A percentile compares a stretch with the other conserved stretches of the same genome.
These are phyloP conservation scores for Dendrocincla tyrannina DNA, from an alignment of 2,797 vertebrate genomes.

Conservation along the genomic window DNA sequence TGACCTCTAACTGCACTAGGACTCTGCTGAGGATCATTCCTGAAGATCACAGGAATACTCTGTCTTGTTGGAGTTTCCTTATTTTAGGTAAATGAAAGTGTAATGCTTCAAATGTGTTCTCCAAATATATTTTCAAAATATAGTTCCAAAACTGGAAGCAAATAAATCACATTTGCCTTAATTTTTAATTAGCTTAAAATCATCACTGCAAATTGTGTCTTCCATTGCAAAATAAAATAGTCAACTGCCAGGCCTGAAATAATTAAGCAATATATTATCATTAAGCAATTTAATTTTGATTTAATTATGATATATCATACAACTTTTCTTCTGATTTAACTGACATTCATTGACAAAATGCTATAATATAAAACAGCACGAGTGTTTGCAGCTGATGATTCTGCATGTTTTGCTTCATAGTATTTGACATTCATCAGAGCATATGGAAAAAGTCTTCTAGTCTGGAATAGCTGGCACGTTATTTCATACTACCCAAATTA, in stretches of 20 bases:
- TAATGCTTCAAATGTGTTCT: not conserved
- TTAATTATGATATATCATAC: constrained; percentile 44
- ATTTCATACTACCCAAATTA: not conserved
- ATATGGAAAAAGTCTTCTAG: constrained; percentile 14
- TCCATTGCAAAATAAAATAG: constrained; percentile 40
- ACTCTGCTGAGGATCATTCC: not conserved
- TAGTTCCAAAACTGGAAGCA: constrained; percentile 30
- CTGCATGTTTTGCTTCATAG: constrained; percentile 7
- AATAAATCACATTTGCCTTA: constrained; percentile 67
- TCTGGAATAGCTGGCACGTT: constrained; percentile 5
- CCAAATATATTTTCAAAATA: constrained; percentile 42
- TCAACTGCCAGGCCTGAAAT: constrained; percentile 49
- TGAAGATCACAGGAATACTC: not conserved
- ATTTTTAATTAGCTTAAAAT: constrained; percentile 70
- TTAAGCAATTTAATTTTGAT: constrained; percentile 57
- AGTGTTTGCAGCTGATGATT: constrained; percentile 2
- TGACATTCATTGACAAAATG: constrained; percentile 59
- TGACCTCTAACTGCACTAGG: not conserved
- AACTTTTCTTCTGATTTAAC: constrained; percentile 55
- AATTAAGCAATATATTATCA: constrained; percentile 59
- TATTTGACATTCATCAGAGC: constrained; percentile 23
- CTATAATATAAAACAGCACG: constrained; percentile 14
- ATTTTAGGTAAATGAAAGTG: not conserved
- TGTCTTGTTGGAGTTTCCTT: not conserved
- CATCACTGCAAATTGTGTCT: constrained; percentile 52